phyloP scores from a whole-genome alignment of 2,113 vertebrate species.

The Murina feae region DNA sequence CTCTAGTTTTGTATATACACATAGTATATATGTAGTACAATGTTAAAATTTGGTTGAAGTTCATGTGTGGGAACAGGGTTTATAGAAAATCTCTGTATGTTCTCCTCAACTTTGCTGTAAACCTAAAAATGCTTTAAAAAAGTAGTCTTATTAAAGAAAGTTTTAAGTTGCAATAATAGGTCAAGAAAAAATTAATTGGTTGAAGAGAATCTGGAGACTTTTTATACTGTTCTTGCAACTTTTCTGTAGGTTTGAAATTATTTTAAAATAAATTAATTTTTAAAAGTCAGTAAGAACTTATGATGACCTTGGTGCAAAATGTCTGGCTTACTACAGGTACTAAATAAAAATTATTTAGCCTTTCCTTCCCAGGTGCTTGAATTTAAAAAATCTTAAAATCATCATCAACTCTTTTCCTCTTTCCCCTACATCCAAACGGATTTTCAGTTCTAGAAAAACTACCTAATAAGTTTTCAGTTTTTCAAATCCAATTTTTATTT shows the following conservation, averaged over 20 bases:
- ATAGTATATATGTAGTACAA: background rate
- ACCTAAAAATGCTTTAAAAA: background rate
- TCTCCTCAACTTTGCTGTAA: background rate
- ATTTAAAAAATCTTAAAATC: slow-evolving; percentile 9
- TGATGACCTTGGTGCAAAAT: slow-evolving; percentile 5
- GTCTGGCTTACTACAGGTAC: background rate
- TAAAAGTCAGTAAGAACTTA: slow-evolving; percentile 13
- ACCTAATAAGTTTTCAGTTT: slow-evolving; percentile 1
- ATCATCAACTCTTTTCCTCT: background rate
- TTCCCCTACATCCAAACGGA: background rate
- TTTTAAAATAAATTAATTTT: slow-evolving; percentile 41
- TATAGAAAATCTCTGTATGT: background rate
- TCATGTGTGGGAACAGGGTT: background rate
- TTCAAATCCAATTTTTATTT: background rate
- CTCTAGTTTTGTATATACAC: background rate
- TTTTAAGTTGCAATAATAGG: background rate
- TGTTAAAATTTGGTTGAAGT: background rate
- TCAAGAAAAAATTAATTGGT: background rate
- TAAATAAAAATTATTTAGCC: background rate
- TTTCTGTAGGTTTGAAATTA: slow-evolving; percentile 28
- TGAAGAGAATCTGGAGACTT: background rate
- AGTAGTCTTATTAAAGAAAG: background rate
- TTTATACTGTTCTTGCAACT: background rate
- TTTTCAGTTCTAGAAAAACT: background rate
- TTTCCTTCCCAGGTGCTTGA: background rate